Evolutionary conservation across 2,888 invertebrate genomes (phyloP), one percentile per base, ranked within the genome.

Genomic region (Fabriciana adippe): DNA sequence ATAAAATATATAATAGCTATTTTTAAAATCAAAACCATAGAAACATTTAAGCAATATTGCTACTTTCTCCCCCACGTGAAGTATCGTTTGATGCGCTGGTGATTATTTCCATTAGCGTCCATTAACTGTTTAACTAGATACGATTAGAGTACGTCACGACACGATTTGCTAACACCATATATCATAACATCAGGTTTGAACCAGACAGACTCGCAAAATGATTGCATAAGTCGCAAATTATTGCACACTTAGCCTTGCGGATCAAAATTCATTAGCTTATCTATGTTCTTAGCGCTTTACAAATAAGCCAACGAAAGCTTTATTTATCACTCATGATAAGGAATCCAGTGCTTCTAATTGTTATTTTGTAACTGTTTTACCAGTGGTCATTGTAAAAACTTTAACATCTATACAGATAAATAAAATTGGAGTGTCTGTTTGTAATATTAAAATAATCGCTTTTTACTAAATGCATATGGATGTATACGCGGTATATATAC

Each of bases 51-150:
- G 66, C 82, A 78, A 82, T 79, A 81, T 84, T 86, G 85, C 87
- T 87, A 88, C 90, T 90, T 90, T 91, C 90, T 86, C 89, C 78
- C 69, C 68, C 62, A 68, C 76, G 81, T 83, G 83, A 86, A 82
- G 83, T 80, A 78, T 84, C 84, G 81, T 86, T 86, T 84, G 91
- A 92, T 90, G 86, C 78, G 85, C 87, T 86, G 84, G 81, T 78
- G 89, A 91, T 91, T 84, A 90, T 88, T 86, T 86, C 89, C 89
- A 92, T 91, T 91, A 92, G 88, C 82, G 85, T 84, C 91, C 91
- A 92, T 92, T 92, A 91, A 86, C 85, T 83, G 84, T 90, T 89
- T 90, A 88, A 88, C 90, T 89, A 84, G 89, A 89, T 90, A 89
- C 87, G 88, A 90, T 89, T 88, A 87, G 87, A 81, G 77, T 82